These are phyloP conservation scores for Zaprionus bogoriensis DNA, from an alignment of 2,888 invertebrate genomes.

Conservation along the genomic window DNA sequence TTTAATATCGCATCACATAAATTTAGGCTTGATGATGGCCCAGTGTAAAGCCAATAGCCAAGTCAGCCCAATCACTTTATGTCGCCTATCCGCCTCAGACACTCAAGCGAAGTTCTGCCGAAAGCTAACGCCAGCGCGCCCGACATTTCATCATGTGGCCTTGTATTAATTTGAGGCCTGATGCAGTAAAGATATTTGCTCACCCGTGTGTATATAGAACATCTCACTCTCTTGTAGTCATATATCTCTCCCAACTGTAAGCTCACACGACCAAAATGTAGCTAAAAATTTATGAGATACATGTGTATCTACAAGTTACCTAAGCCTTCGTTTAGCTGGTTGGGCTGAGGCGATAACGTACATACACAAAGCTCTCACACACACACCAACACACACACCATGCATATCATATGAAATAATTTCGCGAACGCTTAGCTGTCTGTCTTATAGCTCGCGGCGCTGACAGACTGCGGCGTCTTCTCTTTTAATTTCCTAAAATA, in stretches of 20 bases:
- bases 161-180: conserved; percentile 29
- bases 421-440: conserved; percentile 16
- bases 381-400: background rate
- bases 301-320: conserved; percentile 13
- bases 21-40: conserved; percentile 10
- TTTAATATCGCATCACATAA: conserved; percentile 15
- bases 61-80: conserved; percentile 12
- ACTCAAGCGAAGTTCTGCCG: background rate
- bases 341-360: conserved; percentile 25
- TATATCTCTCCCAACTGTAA: background rate
- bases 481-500: conserved; percentile 55
- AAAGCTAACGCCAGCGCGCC: conserved; percentile 6
- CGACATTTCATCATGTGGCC: conserved; percentile 33
- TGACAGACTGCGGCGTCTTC: conserved; percentile 31
- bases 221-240: background rate
- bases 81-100: background rate
- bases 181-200: background rate
- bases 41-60: conserved; percentile 4
- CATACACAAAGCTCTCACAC: background rate
- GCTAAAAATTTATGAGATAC: conserved; percentile 25
- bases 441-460: conserved; percentile 17
- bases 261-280: conserved; percentile 1
- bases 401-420: conserved; percentile 43
- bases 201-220: background rate
- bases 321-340: too few relatives aligned